Base-by-base conservation (phyloP, 1,140 invertebrate species). In the Lordiphosa collinella region DNA sequence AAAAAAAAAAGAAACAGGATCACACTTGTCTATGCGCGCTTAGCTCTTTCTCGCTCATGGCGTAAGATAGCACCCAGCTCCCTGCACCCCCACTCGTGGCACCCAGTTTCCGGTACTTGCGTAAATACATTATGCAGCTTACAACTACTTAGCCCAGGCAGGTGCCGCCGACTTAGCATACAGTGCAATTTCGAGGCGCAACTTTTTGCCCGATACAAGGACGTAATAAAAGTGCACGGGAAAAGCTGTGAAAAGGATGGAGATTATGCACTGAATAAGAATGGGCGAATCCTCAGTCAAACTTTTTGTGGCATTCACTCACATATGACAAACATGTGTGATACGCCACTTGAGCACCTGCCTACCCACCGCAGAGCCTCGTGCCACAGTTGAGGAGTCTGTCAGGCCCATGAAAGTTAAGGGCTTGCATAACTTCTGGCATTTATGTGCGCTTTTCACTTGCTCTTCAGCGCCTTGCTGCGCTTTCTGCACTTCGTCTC, bases 51-150 rank as follows among this genome's bases (percentile, higher is more conserved):
- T 22, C 25, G 25, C 25, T 29, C 7, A 29, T 10, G 48, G 11
- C 32, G 37, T 32, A 49, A 62, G 72, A 68, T 57, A 44, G 58
- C 35, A 76, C 71, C 71, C 65, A 43, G 52, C 58, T 54, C 65
- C 48, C 34, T 14, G 47, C 58, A 57, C 64, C 60, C 60, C 60
- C 60, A 52, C 49, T 59, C 48, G 53, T 59, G 65, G 76, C 78
- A 82, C 59, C 76, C 76, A 76, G 84, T 82, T 82, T 82, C 76
- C 76, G 76, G 78, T 78, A 62, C 76, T 82, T 82, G 73, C 62
- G 72, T 82, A 82, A 84, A 82, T 82, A 82, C 76, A 82, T 82
- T 82, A 82, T 82, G 76, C 76, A 82, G 72, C 76, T 82, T 82
- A 82, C 76, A 82, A 82, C 76, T 82, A 82, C 76, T 82, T 82